These are phyloP conservation scores for Tridacna crocea DNA, from an alignment of 2,888 invertebrate genomes.

Conservation along the genomic window DNA sequence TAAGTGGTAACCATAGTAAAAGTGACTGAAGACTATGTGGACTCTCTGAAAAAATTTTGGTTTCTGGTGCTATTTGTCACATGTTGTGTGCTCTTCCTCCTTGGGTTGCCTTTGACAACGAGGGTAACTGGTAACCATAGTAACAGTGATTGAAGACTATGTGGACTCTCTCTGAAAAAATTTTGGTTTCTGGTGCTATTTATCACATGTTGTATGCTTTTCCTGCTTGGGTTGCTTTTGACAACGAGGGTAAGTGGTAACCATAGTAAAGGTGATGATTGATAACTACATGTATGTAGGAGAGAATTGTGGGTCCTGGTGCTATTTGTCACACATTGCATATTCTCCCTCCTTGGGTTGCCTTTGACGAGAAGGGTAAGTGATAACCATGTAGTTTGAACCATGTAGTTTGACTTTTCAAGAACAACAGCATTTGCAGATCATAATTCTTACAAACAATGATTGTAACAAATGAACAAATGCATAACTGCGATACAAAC, in stretches of 20 bases:
- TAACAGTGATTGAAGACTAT: constrained; percentile 72
- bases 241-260: constrained; percentile 86
- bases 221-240: constrained; percentile 90
- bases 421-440: background rate
- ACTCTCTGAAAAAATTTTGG: constrained; percentile 61
- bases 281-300: constrained; percentile 66
- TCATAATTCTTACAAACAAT: no score
- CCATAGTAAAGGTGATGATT: constrained; percentile 66
- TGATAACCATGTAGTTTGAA: background rate
- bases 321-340: constrained; percentile 88
- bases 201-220: constrained; percentile 88
- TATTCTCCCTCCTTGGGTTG: constrained; percentile 89
- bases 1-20: constrained; percentile 61
- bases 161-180: constrained; percentile 60
- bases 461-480: no score
- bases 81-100: constrained; percentile 88
- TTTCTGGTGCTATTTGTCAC: constrained; percentile 87
- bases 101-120: constrained; percentile 91
- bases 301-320: constrained; percentile 83
- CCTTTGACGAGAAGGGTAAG: constrained; percentile 89
- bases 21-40: constrained; percentile 70
- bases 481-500: no score
- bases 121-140: constrained; percentile 71
- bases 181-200: constrained; percentile 86
- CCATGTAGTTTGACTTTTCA: no score